These are phyloP conservation scores for Rutpela maculata DNA, from an alignment of 2,888 invertebrate genomes.

Conservation along the genomic window DNA sequence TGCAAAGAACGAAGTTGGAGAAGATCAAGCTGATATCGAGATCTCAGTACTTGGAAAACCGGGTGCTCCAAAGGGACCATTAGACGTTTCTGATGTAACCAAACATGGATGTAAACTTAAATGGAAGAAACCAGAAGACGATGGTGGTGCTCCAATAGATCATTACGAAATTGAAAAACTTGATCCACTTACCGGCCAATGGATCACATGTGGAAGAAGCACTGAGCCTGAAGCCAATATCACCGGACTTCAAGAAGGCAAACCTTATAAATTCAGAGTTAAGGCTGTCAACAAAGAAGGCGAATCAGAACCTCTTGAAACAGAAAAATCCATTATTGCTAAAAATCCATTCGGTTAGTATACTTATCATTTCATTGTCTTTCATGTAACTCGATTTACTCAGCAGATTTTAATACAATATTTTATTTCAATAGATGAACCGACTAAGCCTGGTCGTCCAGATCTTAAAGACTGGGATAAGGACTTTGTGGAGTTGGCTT, in stretches of 20 bases:
- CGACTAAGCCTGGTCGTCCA: constrained; percentile 93
- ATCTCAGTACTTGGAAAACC: constrained; percentile 89
- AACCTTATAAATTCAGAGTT: constrained; percentile 98
- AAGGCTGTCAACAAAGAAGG: constrained; percentile 99
- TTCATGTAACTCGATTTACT: constrained; percentile 22
- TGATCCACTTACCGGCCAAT: constrained; percentile 93
- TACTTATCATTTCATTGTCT: constrained; percentile 34
- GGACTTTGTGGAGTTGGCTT: constrained; percentile 95
- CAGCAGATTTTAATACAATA: neutral
- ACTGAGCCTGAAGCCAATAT: constrained; percentile 90
- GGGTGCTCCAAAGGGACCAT: constrained; percentile 87
- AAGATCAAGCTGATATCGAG: constrained; percentile 93
- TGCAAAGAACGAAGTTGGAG: constrained; percentile 94
- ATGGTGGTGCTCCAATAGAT: constrained; percentile 95
- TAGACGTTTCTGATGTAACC: constrained; percentile 91
- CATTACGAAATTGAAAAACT: constrained; percentile 97
- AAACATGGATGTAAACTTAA: constrained; percentile 94
- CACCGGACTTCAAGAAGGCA: constrained; percentile 92
- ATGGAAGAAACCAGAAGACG: constrained; percentile 96
- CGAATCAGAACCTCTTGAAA: constrained; percentile 96
- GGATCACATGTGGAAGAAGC: constrained; percentile 93
- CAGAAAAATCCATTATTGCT: constrained; percentile 94
- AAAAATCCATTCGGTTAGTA: constrained; percentile 97
- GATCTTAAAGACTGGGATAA: constrained; percentile 96
- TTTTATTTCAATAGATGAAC: constrained; percentile 81